Evolutionary conservation across 2,797 vertebrate species (phyloP).

Genomic region (Picus viridis): DNA sequence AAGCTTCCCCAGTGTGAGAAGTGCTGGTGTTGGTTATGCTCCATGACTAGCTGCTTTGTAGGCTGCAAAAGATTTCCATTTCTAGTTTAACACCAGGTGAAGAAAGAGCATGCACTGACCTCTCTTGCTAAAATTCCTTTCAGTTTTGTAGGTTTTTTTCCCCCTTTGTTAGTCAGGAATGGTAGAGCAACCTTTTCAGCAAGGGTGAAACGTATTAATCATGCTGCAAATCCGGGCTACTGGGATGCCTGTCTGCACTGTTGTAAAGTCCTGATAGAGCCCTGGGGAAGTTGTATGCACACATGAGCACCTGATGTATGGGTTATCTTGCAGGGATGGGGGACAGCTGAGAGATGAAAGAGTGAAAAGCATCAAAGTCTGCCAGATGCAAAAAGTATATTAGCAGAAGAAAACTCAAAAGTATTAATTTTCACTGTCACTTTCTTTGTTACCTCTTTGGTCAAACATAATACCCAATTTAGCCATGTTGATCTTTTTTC

Average conservation of each 20-base stretch:
- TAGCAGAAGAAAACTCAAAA: neutral
- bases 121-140: constrained; percentile 60
- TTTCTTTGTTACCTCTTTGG: neutral
- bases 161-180: constrained; percentile 3
- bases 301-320: neutral
- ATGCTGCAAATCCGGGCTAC: neutral
- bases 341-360: neutral
- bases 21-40: constrained; percentile 32
- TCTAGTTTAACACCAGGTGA: constrained; percentile 39
- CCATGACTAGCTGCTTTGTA: constrained; percentile 39
- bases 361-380: neutral
- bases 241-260: neutral
- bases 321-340: neutral
- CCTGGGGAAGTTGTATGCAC: neutral
- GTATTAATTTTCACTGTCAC: neutral
- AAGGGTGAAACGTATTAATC: neutral
- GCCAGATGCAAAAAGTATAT: neutral
- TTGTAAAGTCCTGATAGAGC: neutral
- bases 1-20: neutral
- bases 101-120: neutral
- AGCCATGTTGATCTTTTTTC: neutral
- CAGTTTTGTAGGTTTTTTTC: neutral
- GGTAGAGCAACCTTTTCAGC: neutral
- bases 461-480: neutral
- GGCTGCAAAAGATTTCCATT: constrained; percentile 33